Conservation (phyloP, 2,888 invertebrate species). For the Tetranychus piercei region DNA sequence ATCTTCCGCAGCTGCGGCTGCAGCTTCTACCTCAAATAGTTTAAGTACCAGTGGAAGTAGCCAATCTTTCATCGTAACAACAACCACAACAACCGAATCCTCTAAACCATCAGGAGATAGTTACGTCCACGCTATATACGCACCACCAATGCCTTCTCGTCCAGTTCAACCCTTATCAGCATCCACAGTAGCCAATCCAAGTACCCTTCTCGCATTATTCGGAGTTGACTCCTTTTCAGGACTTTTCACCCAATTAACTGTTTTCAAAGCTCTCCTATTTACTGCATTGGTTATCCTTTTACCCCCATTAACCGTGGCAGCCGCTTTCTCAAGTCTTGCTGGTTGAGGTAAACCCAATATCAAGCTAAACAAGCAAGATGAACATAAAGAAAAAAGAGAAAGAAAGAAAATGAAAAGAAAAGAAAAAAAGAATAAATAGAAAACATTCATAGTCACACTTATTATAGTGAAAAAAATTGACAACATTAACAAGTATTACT, state of each 20-base stretch:
- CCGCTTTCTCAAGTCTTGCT: conserved; percentile 8
- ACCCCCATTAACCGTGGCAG: conserved; percentile 17
- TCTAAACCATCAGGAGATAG: neutral
- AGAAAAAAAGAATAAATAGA: neutral
- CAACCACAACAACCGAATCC: conserved; percentile 6
- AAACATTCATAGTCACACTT: neutral
- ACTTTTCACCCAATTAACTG: conserved; percentile 12
- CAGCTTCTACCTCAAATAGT: neutral
- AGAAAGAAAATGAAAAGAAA: neutral
- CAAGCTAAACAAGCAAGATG: neutral
- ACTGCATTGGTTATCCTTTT: conserved; percentile 15
- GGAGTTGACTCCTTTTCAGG: conserved; percentile 3
- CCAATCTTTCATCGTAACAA: conserved; percentile 1
- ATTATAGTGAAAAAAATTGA: neutral
- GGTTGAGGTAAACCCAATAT: conserved; percentile 3
- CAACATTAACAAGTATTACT: neutral
- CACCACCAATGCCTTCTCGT: conserved; percentile 5
- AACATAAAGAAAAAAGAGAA: neutral
- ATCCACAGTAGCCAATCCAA: conserved; percentile 6
- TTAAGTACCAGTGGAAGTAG: conserved; percentile 3
- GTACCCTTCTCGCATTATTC: conserved; percentile 5
- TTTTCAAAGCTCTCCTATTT: conserved; percentile 13
- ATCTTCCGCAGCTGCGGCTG: neutral
- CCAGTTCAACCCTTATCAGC: neutral
- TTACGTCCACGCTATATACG: conserved; percentile 5